Base-by-base conservation (phyloP, 2,888 invertebrate genomes). In the Dynastes maya region DNA sequence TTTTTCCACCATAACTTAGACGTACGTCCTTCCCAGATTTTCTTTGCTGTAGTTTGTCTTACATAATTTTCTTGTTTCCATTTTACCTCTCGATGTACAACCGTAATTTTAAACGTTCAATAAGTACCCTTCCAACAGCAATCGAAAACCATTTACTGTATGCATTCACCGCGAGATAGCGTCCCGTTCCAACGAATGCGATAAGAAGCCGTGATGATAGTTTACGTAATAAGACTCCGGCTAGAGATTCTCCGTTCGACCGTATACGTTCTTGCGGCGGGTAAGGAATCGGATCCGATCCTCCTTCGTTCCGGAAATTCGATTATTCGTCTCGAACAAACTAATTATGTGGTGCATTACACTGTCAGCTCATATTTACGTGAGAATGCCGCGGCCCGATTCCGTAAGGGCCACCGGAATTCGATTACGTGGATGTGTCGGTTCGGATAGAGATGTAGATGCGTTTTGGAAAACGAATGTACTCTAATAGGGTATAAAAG, bases 281-380 rank as follows among this genome's bases (percentile, higher is more conserved):
- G 45, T 16, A 32, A 72, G 72, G 72, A 72, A 61, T 61, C 58
- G 72, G 58, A 72, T 72, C 72, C 72, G 58, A 8, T 58, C 22
- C 55, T 72, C 58, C 72, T 72, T 40, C 58, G 72, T 72, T 72
- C 77, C 70, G 64, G 63, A 71, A 77, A 77, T 32, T 71, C 71
- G 63, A 77, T 77, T 77, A 77, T 77, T 77, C 77, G 77, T 77
- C 77, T 71, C 70, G 77, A 77, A 61, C 71, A 77, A 77, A 77
- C 77, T 71, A 77, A 77, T 77, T 77, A 77, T 63, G 70, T 77
- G 63, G 70, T 77, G 77, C 77, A 77, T 77, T 77, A 77, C 77
- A 77, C 77, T 77, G 77, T 77, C 77, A 70, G 77, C 64, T 71
- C 63, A 71, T 77, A 77, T 77, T 77, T 77, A 77, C 71, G 77